phyloP scores from a whole-genome alignment of 2,888 invertebrate species.

The Clistopyga incitator region DNA sequence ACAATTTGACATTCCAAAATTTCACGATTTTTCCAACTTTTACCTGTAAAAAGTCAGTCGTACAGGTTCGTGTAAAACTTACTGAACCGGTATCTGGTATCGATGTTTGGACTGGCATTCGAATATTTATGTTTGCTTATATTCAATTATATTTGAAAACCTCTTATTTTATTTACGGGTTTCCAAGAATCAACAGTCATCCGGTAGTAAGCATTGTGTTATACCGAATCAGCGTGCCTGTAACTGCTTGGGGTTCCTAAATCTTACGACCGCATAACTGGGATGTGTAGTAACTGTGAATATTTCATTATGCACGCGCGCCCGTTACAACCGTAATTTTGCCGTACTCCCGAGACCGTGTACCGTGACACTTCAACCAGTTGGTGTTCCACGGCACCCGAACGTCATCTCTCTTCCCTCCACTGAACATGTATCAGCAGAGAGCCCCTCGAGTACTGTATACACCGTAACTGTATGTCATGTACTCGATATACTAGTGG shows the following conservation, averaged over 20 bases:
- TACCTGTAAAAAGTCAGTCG: too few species aligned
- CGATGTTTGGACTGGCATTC: too few species aligned
- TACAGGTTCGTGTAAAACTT: too few species aligned
- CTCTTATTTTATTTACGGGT: background rate
- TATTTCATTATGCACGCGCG: constrained; percentile 76
- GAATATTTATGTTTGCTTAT: background rate
- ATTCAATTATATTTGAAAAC: background rate
- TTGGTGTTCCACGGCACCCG: constrained; percentile 49
- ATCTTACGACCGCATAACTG: constrained; percentile 65
- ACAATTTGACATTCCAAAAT: too few species aligned
- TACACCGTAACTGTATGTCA: constrained; percentile 67
- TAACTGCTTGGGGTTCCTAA: constrained; percentile 67
- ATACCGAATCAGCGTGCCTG: constrained; percentile 23
- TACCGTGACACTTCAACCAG: constrained; percentile 65
- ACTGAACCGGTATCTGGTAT: too few species aligned
- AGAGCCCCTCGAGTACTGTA: constrained; percentile 72
- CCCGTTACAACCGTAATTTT: constrained; percentile 75
- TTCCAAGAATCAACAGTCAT: constrained; percentile 11
- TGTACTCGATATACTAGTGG: constrained; percentile 71
- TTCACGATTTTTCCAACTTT: too few species aligned
- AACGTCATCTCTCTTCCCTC: constrained; percentile 14
- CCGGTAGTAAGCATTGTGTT: constrained; percentile 64
- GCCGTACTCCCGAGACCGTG: constrained; percentile 71
- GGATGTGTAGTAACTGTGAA: constrained; percentile 67
- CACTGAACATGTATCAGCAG: constrained; percentile 23